phyloP scores from a whole-genome alignment of 2,113 vertebrate genomes.

The Tupaia chinensis region DNA sequence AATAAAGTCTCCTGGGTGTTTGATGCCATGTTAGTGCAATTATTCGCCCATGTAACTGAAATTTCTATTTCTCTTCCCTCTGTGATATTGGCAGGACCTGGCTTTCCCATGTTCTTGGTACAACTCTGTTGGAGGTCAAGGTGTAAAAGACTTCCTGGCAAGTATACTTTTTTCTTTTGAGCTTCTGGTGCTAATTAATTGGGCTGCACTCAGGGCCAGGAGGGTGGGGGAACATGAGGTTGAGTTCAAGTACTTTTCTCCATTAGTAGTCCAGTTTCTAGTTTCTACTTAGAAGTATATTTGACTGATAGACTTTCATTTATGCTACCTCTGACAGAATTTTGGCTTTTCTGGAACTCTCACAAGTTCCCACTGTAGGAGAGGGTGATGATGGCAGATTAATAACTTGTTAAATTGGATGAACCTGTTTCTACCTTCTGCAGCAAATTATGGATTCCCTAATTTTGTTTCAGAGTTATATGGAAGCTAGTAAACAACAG shows the following conservation, averaged over 20 bases:
- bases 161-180: neutral
- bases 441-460: neutral
- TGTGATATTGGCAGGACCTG: neutral
- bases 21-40: conserved; percentile 10
- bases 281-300: neutral
- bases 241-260: neutral
- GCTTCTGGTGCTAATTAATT: neutral
- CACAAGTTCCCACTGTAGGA: neutral
- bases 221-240: neutral
- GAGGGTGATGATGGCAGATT: neutral
- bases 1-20: neutral
- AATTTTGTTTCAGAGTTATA: neutral
- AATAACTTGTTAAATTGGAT: neutral
- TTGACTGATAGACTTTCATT: neutral
- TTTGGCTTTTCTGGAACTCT: neutral
- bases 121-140: neutral
- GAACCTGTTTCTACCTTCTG: neutral
- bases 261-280: neutral
- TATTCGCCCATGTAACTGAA: conserved; percentile 13
- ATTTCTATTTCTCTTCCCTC: neutral
- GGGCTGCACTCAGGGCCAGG: neutral
- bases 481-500: neutral
- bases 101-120: neutral
- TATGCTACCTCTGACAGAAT: neutral
- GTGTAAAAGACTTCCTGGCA: neutral